Conservation (phyloP, 2,113 vertebrate genomes). For the Pelvicachromis taeniatus region DNA sequence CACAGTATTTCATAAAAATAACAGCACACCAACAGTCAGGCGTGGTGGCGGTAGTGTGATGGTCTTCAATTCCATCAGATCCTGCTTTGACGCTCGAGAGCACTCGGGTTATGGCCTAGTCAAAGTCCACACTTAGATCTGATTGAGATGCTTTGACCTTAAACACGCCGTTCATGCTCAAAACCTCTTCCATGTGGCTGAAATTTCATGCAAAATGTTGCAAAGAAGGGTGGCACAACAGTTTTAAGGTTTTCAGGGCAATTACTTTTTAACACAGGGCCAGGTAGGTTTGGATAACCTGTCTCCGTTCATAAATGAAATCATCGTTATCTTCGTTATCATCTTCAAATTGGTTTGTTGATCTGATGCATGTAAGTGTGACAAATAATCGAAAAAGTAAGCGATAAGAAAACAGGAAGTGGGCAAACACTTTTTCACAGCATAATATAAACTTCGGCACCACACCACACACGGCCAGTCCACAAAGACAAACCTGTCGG, state of each 20-base stretch:
- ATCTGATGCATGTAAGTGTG: neutral
- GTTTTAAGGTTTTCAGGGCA: neutral
- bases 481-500: neutral
- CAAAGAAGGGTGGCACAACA: neutral
- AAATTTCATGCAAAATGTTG: neutral
- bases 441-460: neutral
- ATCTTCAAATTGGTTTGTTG: neutral
- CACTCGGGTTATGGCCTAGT: neutral
- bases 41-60: too few relatives aligned
- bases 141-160: neutral
- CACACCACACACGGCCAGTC: neutral
- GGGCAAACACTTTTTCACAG: neutral
- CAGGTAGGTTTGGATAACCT: neutral
- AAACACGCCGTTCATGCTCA: neutral
- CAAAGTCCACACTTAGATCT: neutral
- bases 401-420: neutral
- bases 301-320: neutral
- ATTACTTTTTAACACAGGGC: neutral
- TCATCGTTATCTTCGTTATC: neutral
- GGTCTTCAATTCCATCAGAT: neutral
- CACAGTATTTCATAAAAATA: neutral
- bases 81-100: accelerated
- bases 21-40: too few relatives aligned
- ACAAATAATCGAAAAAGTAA: neutral
- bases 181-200: neutral